Conservation (phyloP, 2,888 invertebrate genomes). For the Sympetrum striolatum region DNA sequence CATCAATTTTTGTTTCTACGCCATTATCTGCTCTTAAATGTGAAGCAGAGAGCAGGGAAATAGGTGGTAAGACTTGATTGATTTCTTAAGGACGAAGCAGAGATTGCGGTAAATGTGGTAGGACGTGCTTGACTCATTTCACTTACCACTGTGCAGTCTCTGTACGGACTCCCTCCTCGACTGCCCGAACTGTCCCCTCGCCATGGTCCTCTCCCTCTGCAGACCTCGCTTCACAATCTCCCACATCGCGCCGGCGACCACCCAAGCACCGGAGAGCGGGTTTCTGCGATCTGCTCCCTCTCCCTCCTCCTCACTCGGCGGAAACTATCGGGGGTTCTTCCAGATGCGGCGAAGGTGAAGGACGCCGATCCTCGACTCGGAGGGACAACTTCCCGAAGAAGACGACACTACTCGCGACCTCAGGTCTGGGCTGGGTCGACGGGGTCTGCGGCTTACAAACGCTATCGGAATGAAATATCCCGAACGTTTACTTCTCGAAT, state of each 20-base stretch:
- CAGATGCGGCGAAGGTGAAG: neutral
- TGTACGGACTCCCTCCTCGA: slow-evolving; percentile 12
- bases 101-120: neutral
- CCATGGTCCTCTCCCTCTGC: slow-evolving; percentile 14
- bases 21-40: too few species aligned
- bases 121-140: neutral
- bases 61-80: too few species aligned
- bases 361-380: neutral
- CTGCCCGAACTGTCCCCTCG: neutral
- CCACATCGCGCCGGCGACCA: slow-evolving; percentile 18
- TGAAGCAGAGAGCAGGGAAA: too few species aligned
- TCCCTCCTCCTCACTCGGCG: neutral
- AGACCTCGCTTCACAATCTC: slow-evolving; percentile 15
- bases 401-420: neutral
- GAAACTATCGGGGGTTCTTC: neutral
- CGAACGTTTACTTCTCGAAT: too few species aligned
- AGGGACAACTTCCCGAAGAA: neutral
- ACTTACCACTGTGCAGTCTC: slow-evolving; percentile 13
- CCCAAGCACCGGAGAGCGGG: neutral
- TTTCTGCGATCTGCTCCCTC: neutral
- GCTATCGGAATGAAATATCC: too few species aligned
- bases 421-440: neutral
- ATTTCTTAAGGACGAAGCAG: neutral
- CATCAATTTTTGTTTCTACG: neutral
- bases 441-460: too few species aligned